phyloP scores from a whole-genome alignment of 2,888 invertebrate genomes.

The Hirudinaria manillensis region DNA sequence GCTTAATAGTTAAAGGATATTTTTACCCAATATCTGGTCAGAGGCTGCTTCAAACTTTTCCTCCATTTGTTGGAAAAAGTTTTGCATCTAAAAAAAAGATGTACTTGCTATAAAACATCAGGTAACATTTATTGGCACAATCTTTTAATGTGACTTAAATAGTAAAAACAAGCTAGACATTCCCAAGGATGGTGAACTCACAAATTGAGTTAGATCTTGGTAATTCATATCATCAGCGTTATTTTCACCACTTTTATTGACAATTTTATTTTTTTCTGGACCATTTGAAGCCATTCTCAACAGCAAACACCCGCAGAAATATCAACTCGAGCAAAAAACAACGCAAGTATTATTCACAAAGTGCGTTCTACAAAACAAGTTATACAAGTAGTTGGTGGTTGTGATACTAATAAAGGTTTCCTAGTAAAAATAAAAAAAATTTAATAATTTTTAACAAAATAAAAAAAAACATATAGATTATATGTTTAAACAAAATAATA shows the following conservation, averaged over 20 bases:
- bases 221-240: slow-evolving; percentile 4
- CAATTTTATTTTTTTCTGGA: neutral
- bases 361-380: too few species aligned
- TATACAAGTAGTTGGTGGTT: too few species aligned
- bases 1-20: slow-evolving; percentile 29
- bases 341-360: too few species aligned
- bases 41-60: slow-evolving; percentile 33
- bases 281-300: slow-evolving; percentile 11
- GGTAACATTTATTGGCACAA: neutral
- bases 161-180: too few species aligned
- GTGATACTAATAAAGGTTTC: too few species aligned
- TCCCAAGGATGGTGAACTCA: too few species aligned
- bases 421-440: too few species aligned
- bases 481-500: too few species aligned
- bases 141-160: neutral
- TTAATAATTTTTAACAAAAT: too few species aligned
- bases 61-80: slow-evolving; percentile 33
- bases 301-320: too few species aligned
- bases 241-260: neutral
- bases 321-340: too few species aligned
- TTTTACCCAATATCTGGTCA: slow-evolving; percentile 33
- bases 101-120: neutral
- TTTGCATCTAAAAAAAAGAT: slow-evolving; percentile 32
- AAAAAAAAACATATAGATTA: too few species aligned
- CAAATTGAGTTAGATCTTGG: slow-evolving; percentile 29